Evolutionary conservation across 2,797 vertebrate species (phyloP).

Genomic region (Coluber constrictor): DNA sequence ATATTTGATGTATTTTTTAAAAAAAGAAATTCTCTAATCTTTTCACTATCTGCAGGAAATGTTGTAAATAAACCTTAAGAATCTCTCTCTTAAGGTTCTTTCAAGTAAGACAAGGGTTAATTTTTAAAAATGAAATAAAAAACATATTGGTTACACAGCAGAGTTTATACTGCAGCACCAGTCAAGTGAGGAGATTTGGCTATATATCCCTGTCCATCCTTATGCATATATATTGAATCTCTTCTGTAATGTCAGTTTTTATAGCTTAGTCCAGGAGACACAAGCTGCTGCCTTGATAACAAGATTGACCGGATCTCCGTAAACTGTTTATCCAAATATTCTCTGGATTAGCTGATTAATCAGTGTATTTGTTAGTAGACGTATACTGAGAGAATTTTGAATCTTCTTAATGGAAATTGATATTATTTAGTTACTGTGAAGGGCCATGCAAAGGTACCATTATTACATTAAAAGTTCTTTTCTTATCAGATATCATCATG

Average conservation of each 20-base stretch:
- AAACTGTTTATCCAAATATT: neutral
- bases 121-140: neutral
- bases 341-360: neutral
- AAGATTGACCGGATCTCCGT: neutral
- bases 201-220: too few relatives aligned
- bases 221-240: neutral
- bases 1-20: neutral
- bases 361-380: conserved; percentile 30
- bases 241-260: neutral
- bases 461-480: conserved; percentile 44
- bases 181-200: neutral
- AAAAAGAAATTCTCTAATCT: neutral
- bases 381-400: conserved; percentile 38
- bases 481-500: conserved; percentile 43
- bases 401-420: conserved; percentile 26
- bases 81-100: neutral
- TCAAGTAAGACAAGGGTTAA: neutral
- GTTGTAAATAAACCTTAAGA: neutral
- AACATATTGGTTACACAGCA: too few relatives aligned
- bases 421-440: conserved; percentile 43
- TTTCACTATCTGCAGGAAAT: neutral
- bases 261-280: neutral
- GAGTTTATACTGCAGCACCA: neutral
- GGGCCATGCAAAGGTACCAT: conserved; percentile 41
- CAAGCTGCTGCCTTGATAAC: neutral